Base-by-base conservation (phyloP, 2,113 vertebrate genomes). In the Engraulis encrasicolus region DNA sequence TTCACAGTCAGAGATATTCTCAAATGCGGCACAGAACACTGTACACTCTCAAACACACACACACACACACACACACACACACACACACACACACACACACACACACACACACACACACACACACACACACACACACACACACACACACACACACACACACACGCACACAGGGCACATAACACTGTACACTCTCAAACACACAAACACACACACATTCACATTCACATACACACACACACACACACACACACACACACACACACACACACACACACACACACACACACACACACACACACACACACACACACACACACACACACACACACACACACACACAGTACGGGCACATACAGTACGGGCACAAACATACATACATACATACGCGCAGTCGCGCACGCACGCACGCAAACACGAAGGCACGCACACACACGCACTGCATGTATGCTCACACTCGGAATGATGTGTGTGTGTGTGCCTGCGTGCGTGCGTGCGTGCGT, bases 211-310 rank as follows among this genome's bases (percentile, higher is more conserved):
- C 58, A 12, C 6, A 81, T n/a, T n/a, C n/a, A n/a, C n/a, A n/a
- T n/a, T n/a, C 38, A 50, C 79, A 84, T n/a, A 79, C 78, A 83
- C 78, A 79, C 50, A 82, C 36, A 83, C 40, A 82, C n/a, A 54
- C 20, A 85, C 49, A 74, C 17, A 17, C 52, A 78, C n/a, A 49
- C 49, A 50, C 61, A 83, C 38, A 81, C 12, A 49, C 27, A 80
- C 20, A 66, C 50, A 45, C 20, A 23, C n/a, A 58, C 54, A 74
- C 31, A 74, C 27, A 74, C 66, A 74, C 66, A 40, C 36, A 81
- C 27, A 45, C 11, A 14, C 48, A 48, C 17, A 37, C 48, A 48
- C 19, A 79, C 58, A 12, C 6, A 81, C 38, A 50, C 79, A 84
- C 31, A 79, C 78, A 83, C 78, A 79, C 50, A 82, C 36, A 83